phyloP scores from a whole-genome alignment of 2,888 invertebrate species.

The Hemicrepidius hirtus region DNA sequence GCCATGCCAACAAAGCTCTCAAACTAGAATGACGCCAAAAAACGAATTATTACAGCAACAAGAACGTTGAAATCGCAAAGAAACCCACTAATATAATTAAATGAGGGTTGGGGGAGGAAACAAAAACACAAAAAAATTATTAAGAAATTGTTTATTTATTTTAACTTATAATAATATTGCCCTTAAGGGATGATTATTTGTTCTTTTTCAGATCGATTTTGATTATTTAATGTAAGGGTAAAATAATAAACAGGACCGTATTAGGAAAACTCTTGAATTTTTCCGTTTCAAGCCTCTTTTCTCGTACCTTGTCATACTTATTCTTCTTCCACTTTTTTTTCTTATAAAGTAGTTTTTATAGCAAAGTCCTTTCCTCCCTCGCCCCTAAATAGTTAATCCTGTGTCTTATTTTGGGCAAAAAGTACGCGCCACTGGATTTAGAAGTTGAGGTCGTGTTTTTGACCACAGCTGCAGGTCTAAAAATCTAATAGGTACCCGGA shows the following conservation, averaged over 20 bases:
- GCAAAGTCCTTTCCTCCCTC: no score
- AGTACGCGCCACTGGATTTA: neutral
- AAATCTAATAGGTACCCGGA: conserved; percentile 13
- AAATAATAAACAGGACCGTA: neutral
- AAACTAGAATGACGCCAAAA: conserved; percentile 28
- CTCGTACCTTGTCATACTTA: no score
- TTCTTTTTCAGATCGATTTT: neutral
- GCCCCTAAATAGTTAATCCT: no score
- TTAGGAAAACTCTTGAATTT: no score
- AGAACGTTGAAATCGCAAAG: neutral
- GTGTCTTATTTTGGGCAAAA: no score
- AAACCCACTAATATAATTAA: neutral
- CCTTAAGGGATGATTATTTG: neutral
- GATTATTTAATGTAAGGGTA: neutral
- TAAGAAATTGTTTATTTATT: neutral
- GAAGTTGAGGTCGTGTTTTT: neutral
- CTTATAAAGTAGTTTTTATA: no score
- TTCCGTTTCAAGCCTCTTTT: no score
- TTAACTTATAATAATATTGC: conserved; percentile 16
- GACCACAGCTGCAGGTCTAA: neutral
- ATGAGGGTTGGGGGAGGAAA: no score
- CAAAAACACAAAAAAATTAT: neutral
- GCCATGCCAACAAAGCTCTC: conserved; percentile 30
- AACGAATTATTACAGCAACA: conserved; percentile 3
- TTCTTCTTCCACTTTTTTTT: no score